phyloP scores from a whole-genome alignment of 2,797 vertebrate genomes.

The Oreonectes daqikongensis region DNA sequence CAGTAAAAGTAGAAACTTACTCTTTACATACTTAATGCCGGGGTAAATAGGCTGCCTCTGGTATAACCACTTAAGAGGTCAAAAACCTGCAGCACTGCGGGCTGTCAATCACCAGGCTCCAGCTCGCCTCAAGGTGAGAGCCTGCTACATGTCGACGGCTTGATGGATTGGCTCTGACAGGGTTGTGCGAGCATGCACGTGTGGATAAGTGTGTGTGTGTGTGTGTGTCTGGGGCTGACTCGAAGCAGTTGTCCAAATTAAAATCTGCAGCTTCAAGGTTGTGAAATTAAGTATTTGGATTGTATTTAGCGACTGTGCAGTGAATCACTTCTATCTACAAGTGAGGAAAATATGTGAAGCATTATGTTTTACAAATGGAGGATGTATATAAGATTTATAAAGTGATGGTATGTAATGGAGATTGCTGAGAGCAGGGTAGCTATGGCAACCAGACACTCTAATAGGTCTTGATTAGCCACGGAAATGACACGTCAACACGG shows the following conservation, averaged over 20 bases:
- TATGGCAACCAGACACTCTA: constrained; percentile 44
- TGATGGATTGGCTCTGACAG: constrained; percentile 67
- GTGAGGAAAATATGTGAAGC: constrained; percentile 24
- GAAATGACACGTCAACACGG: constrained; percentile 32
- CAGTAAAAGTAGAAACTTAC: constrained; percentile 2
- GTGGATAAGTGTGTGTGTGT: constrained; percentile 36
- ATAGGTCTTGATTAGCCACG: constrained; percentile 40
- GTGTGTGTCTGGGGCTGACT: constrained; percentile 35
- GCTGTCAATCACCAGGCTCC: constrained; percentile 73
- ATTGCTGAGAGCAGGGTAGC: constrained; percentile 38
- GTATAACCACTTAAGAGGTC: constrained; percentile 70
- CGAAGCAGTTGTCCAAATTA: constrained; percentile 37
- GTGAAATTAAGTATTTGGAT: not conserved
- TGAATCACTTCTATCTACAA: not conserved
- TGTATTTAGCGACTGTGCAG: not conserved
- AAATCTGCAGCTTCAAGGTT: constrained; percentile 9
- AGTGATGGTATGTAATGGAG: constrained; percentile 24
- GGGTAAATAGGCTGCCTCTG: constrained; percentile 59
- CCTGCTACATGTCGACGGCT: constrained; percentile 61
- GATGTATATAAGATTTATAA: constrained; percentile 14
- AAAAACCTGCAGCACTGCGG: constrained; percentile 64
- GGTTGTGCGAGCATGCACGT: constrained; percentile 52
- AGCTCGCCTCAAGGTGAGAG: constrained; percentile 73
- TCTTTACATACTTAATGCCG: constrained; percentile 45
- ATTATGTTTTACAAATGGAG: not conserved